phyloP scores from a whole-genome alignment of 2,113 vertebrate species.

The Nibea coibor region DNA sequence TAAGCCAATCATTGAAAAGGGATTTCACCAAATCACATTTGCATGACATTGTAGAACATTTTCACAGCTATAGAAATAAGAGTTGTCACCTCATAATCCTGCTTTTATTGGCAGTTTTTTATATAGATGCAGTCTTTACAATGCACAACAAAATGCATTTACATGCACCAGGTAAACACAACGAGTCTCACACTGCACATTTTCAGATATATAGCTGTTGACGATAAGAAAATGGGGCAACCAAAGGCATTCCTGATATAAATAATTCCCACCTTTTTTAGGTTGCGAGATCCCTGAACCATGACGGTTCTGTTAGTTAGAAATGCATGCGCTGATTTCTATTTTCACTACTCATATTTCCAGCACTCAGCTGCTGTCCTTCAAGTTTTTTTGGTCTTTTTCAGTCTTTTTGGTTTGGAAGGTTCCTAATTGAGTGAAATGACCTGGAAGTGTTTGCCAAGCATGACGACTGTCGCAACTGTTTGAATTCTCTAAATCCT shows the following conservation, averaged over 20 bases:
- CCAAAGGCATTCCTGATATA: not conserved
- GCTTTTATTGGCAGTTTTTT: not conserved
- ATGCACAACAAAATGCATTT: not conserved
- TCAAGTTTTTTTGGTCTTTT: too few relatives aligned
- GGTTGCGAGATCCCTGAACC: not conserved
- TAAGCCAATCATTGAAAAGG: not conserved
- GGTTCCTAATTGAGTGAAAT: too few relatives aligned
- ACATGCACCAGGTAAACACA: not conserved
- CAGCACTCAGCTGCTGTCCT: too few relatives aligned
- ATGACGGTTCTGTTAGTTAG: not conserved
- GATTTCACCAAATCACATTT: not conserved
- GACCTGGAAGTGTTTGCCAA: too few relatives aligned
- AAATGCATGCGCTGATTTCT: not conserved
- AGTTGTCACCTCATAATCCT: not conserved
- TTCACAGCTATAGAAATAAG: too few relatives aligned
- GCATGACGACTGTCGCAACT: too few relatives aligned
- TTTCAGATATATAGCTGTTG: not conserved
- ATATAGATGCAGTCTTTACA: not conserved
- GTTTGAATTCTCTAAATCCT: too few relatives aligned
- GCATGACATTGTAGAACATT: not conserved
- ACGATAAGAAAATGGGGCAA: not conserved
- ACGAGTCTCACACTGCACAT: not conserved
- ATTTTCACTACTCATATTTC: not conserved
- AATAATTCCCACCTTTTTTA: not conserved
- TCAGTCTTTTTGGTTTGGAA: too few relatives aligned